Percentiles rank a stretch among this genome's conserved stretches.
Evolutionary conservation across 2,113 vertebrate genomes (phyloP).

Genomic region (Sturnus vulgaris): DNA sequence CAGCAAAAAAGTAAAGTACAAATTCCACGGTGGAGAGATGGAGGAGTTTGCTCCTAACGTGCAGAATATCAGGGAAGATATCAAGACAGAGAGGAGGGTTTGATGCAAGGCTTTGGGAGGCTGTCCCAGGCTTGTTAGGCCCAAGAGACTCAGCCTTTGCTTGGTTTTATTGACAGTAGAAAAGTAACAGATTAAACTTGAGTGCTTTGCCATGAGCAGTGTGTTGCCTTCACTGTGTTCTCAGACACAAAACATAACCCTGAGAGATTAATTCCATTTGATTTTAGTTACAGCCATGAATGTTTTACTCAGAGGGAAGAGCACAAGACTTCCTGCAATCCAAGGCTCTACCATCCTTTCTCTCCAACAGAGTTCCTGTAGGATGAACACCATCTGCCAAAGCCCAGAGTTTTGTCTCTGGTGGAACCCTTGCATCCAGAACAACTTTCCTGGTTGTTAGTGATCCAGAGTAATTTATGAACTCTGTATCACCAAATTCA

Average conservation of each 20-base stretch:
- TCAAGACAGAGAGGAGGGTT: background rate
- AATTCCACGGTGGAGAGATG: background rate
- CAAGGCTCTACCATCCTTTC: background rate
- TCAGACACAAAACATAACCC: background rate
- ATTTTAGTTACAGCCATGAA: background rate
- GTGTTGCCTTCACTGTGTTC: background rate
- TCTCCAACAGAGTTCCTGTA: background rate
- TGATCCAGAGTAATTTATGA: background rate
- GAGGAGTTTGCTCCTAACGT: background rate
- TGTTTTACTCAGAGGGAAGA: background rate
- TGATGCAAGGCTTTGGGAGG: background rate
- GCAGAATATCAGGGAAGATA: background rate
- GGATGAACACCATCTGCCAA: background rate
- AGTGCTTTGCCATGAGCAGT: background rate
- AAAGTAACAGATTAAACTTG: background rate
- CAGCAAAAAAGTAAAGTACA: background rate
- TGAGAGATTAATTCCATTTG: background rate
- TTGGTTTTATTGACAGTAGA: background rate
- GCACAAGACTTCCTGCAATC: background rate
- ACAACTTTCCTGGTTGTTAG: background rate
- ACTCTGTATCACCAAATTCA: background rate
- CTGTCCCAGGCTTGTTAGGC: background rate
- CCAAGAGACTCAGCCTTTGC: background rate
- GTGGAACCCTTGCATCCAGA: background rate
- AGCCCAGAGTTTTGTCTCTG: background rate